Conservation (phyloP, 2,113 vertebrate genomes). For the Chiloscyllium plagiosum region DNA sequence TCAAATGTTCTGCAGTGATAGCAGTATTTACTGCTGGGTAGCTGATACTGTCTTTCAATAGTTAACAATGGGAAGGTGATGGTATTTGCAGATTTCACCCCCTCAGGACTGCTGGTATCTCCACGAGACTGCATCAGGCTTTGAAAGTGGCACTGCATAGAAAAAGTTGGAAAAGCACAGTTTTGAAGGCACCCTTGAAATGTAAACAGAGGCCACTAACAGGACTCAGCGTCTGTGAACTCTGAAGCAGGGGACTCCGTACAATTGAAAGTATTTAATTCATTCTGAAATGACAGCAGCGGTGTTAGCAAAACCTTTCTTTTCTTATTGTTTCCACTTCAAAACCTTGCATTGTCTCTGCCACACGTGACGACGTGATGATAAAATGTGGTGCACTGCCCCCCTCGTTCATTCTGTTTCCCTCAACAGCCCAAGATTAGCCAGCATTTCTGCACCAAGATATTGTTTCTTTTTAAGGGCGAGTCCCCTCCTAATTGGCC, state of each 20-base stretch:
- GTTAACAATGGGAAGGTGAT: not conserved
- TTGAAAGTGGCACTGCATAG: not conserved
- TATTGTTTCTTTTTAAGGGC: not conserved
- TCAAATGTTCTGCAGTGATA: not conserved
- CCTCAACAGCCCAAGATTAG: not conserved
- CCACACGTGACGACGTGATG: not conserved
- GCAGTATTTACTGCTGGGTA: not conserved
- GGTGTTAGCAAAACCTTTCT: not conserved
- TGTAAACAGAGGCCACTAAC: not conserved
- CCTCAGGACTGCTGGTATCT: not conserved
- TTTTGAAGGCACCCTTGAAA: not conserved
- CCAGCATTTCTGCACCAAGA: not conserved
- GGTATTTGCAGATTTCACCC: not conserved
- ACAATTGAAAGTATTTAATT: not conserved
- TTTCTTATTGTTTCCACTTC: not conserved
- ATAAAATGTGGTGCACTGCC: not conserved
- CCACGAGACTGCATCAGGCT: not conserved
- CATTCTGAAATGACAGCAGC: not conserved
- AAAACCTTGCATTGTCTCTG: not conserved
- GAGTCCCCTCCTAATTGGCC: not conserved
- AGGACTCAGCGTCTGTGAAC: not conserved
- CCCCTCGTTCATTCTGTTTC: not conserved
- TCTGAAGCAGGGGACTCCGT: not conserved
- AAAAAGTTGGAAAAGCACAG: not conserved
- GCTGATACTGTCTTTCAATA: not conserved